Base-by-base conservation (phyloP, 1,140 invertebrate genomes). In the Saccostrea glomerata region DNA sequence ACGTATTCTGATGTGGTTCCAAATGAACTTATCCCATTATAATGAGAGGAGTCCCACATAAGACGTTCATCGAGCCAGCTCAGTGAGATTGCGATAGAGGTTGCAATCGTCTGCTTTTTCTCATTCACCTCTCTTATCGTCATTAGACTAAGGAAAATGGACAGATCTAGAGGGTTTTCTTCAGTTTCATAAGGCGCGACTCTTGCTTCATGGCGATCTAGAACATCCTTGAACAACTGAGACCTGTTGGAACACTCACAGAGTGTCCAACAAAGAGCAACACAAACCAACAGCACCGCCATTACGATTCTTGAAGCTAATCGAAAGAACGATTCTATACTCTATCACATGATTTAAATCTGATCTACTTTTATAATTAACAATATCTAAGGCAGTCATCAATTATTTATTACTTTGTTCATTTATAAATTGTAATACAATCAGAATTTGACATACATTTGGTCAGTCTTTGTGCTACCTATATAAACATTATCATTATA, bases 211-310 rank as follows among this genome's bases (percentile, higher is more conserved):
- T 63, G n/a, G 15, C 5, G 60, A n/a, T 63, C 60, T 63, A 63
- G 13, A 63, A 63, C 12, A 63, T 63, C 60, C n/a, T 63, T 63
- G n/a, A 63, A 63, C 60, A 63, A 63, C 60, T 63, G 60, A 63
- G 60, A 63, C n/a, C 60, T 63, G 60, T 20, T 20, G 5, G 60
- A 36, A 36, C 30, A 36, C 30, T 36, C 30, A 36, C 30, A 36
- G 2, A 36, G 30, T 36, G 30, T 36, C 30, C 30, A 36, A 36
- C 30, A 36, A 36, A 36, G 30, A 36, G 30, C 30, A 36, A 36
- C 30, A 36, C 30, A 36, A 36, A 36, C 30, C 30, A 36, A 36
- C 30, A 36, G 30, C 30, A 36, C 30, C 30, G 30, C 30, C 30
- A 36, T 36, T 36, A 36, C 1, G 30, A 36, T 36, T 2, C 30